Conservation (phyloP, 1,140 invertebrate genomes). For the Lordiphosa clarofinis region DNA sequence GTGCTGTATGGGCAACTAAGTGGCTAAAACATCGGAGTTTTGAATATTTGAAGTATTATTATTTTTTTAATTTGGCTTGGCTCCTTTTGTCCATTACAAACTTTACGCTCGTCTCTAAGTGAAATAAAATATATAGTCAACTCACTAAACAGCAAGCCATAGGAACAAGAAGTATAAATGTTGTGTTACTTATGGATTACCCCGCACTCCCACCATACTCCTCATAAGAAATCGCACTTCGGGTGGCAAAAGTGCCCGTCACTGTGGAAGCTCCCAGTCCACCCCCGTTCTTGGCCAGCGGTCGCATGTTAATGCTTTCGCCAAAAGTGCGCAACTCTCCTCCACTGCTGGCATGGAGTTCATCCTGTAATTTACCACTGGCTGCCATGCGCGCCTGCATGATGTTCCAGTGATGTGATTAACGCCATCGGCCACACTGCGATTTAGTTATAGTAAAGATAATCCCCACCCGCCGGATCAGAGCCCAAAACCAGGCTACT, state of each 20-base stretch:
- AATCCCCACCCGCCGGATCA: slow-evolving; percentile 40
- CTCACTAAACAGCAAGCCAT: slow-evolving; percentile 75
- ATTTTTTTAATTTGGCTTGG: slow-evolving; percentile 25
- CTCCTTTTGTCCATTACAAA: slow-evolving; percentile 77
- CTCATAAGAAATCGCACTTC: slow-evolving; percentile 72
- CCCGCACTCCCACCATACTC: slow-evolving; percentile 43
- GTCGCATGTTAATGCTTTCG: slow-evolving; percentile 88
- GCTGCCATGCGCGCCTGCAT: slow-evolving; percentile 79
- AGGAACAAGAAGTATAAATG: slow-evolving; percentile 51
- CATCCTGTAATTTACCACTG: slow-evolving; percentile 54
- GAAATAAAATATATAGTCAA: slow-evolving; percentile 41
- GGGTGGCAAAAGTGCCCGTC: slow-evolving; percentile 52
- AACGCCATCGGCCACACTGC: slow-evolving; percentile 82
- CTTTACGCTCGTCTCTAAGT: slow-evolving; percentile 65
- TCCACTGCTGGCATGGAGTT: slow-evolving; percentile 57
- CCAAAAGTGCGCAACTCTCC: slow-evolving; percentile 81
- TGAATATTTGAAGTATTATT: slow-evolving; percentile 19
- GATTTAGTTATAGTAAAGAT: slow-evolving; percentile 84
- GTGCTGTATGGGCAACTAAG: slow-evolving; percentile 46
- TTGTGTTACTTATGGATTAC: slow-evolving; percentile 11
- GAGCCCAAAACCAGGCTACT: slow-evolving; percentile 50
- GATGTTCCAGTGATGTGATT: slow-evolving; percentile 82
- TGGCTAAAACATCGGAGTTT: slow-evolving; percentile 50
- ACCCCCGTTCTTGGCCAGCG: slow-evolving; percentile 81
- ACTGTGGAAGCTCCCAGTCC: slow-evolving; percentile 33